A percentile compares a stretch with the other conserved stretches of the same genome.
Evolutionary conservation across 2,888 invertebrate species (phyloP).

Genomic region (Cosmia trapezina): DNA sequence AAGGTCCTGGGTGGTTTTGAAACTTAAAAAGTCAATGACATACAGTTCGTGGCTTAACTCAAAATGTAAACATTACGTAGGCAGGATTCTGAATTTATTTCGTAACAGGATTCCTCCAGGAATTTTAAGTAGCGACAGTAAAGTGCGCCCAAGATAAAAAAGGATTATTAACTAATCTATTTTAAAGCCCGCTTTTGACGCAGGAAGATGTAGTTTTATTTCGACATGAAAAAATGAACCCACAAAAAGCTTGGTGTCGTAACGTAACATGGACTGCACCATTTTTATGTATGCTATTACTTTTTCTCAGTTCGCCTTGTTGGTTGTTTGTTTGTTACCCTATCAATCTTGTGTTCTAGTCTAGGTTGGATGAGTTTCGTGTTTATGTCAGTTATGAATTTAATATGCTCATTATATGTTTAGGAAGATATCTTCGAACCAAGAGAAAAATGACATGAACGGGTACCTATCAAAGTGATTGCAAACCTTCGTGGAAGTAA

Average conservation of each 20-base stretch:
- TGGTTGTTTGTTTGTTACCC: background rate
- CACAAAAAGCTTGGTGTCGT: conserved; percentile 30
- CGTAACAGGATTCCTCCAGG: conserved; percentile 67
- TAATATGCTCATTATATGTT: background rate
- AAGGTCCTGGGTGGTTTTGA: conserved; percentile 67
- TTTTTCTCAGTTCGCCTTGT: background rate
- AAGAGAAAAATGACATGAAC: background rate
- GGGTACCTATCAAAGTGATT: conserved; percentile 1
- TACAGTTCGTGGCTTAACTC: conserved; percentile 66
- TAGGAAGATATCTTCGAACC: background rate
- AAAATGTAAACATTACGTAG: conserved; percentile 70
- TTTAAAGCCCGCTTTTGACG: conserved; percentile 59
- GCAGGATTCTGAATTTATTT: conserved; percentile 63
- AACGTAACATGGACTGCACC: conserved; percentile 11
- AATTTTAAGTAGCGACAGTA: conserved; percentile 62
- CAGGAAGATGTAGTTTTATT: conserved; percentile 47
- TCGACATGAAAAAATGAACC: conserved; percentile 47
- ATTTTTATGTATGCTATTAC: background rate
- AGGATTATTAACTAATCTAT: conserved; percentile 71
- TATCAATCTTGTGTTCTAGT: background rate
- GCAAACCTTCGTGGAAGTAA: conserved; percentile 17
- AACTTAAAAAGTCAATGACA: conserved; percentile 72
- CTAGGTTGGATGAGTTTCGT: background rate
- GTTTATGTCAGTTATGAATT: background rate
- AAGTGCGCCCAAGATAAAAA: conserved; percentile 69